Evolutionary conservation across 1,140 invertebrate species (phyloP).

Genomic region (Xylocopa sonorina): DNA sequence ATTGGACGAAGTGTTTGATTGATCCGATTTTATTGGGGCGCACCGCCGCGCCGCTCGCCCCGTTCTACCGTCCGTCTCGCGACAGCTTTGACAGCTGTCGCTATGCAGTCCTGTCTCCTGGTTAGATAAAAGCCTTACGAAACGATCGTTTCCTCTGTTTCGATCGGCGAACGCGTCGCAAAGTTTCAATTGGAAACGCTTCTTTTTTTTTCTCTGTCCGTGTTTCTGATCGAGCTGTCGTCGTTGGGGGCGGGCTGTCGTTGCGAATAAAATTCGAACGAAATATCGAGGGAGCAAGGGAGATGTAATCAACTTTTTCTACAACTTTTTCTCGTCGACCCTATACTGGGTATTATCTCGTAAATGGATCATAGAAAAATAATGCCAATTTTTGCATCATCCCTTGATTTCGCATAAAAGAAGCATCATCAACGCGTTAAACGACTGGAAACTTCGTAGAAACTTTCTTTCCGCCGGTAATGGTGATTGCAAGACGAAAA

Average conservation of each 20-base stretch:
- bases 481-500: not conserved
- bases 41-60: not conserved
- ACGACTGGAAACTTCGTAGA: constrained; percentile 43
- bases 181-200: not conserved
- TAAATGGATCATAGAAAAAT: no score
- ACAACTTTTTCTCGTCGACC: no score
- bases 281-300: no score
- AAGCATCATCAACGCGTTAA: constrained; percentile 18
- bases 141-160: constrained; percentile 33
- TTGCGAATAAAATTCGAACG: no score
- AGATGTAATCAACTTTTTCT: no score
- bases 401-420: constrained; percentile 13
- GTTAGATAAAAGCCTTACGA: constrained; percentile 19
- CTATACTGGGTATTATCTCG: no score
- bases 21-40: constrained; percentile 31
- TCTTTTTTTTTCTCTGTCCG: not conserved
- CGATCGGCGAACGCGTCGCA: not conserved
- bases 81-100: constrained; percentile 38
- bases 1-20: constrained; percentile 35
- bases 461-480: constrained; percentile 34
- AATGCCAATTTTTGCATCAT: no score
- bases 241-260: no score
- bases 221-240: not conserved
- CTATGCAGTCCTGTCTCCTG: constrained; percentile 12
- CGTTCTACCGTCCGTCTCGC: not conserved